Percentiles rank a stretch among this genome's conserved stretches.
Conservation (phyloP, 53 echinoderm and acorn worm species). For the Crossaster papposus region DNA sequence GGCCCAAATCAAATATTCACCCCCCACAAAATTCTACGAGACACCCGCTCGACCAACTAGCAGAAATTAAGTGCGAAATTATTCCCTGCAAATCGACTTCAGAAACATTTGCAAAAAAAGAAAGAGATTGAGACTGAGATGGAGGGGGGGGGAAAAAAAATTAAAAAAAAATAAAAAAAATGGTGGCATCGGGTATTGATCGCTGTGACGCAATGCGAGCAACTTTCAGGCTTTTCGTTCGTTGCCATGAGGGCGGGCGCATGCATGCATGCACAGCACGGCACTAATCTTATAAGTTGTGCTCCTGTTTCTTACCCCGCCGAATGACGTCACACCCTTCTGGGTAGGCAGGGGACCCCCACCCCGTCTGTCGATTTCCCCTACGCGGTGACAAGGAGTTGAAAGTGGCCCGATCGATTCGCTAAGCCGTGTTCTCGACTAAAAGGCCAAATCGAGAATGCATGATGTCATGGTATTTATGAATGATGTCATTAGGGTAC, state of each 20-base stretch:
- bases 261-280: background rate
- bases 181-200: conserved; percentile 39
- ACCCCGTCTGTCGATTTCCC: background rate
- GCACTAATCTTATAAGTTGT: conserved; percentile 41
- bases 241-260: conserved; percentile 20
- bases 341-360: background rate
- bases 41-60: background rate
- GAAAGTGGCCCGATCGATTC: conserved; percentile 21
- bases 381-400: background rate
- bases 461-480: background rate
- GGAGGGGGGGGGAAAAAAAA: background rate
- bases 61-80: background rate
- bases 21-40: background rate
- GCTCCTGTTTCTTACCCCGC: conserved; percentile 15
- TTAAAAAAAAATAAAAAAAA: background rate
- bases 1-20: background rate
- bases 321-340: conserved; percentile 31
- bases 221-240: conserved; percentile 6
- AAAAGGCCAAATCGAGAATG: background rate
- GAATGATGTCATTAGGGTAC: conserved; percentile 1
- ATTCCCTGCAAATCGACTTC: conserved; percentile 23
- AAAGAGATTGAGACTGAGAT: no score
- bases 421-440: background rate
- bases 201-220: conserved; percentile 23
- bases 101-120: conserved; percentile 17